Evolutionary conservation across 2,113 vertebrate genomes (phyloP).

Genomic region (Embiotoca jacksoni): DNA sequence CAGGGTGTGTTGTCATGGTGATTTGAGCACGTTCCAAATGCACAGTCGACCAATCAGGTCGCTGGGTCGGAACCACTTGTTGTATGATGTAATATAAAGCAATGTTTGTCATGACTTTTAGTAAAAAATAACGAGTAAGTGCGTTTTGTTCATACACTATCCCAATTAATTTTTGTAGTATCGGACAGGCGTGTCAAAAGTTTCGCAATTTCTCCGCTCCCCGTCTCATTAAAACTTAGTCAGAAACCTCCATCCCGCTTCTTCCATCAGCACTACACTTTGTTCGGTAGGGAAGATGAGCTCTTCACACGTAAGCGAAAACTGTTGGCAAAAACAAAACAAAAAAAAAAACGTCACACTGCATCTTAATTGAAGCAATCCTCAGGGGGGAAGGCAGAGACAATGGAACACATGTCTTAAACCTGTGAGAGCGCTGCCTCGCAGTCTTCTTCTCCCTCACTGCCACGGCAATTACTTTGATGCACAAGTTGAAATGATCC

Average conservation of each 20-base stretch:
- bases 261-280: neutral
- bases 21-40: no score
- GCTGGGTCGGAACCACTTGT: no score
- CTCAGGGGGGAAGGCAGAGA: constrained; percentile 24
- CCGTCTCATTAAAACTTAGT: constrained; percentile 5
- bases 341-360: constrained; percentile 8
- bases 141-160: neutral
- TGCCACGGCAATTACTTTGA: constrained; percentile 63
- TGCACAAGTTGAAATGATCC: constrained; percentile 70
- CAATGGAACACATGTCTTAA: constrained; percentile 36
- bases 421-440: constrained; percentile 23
- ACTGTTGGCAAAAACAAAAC: constrained; percentile 1
- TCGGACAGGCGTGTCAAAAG: neutral
- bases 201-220: neutral
- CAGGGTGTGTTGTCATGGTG: no score
- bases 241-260: neutral
- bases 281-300: constrained; percentile 18
- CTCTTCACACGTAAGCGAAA: constrained; percentile 15
- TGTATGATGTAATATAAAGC: no score
- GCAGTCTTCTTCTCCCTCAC: constrained; percentile 43
- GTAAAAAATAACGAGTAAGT: neutral
- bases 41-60: no score
- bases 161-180: neutral
- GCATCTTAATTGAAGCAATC: constrained; percentile 54
- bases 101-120: neutral